phyloP scores from a whole-genome alignment of 2,797 vertebrate species.

The Epinephelus malabaricus region DNA sequence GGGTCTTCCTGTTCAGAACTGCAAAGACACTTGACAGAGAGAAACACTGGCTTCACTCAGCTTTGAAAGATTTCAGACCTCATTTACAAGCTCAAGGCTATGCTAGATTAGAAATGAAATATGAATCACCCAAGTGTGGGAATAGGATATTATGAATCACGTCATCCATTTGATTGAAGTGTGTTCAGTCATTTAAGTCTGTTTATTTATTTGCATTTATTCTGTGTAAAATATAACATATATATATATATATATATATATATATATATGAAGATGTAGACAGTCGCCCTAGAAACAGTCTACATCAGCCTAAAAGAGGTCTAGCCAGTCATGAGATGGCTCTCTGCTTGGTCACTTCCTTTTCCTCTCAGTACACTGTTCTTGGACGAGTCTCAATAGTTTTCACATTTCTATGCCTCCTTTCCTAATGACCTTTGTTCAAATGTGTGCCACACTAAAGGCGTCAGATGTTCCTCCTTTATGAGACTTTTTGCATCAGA shows the following conservation, averaged over 20 bases:
- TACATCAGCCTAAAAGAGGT: conserved; percentile 28
- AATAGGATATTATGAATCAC: background rate
- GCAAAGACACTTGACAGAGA: conserved; percentile 49
- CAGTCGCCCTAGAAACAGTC: conserved; percentile 15
- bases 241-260: too few species aligned
- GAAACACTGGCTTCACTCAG: conserved; percentile 2
- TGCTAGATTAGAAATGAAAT: conserved; percentile 6
- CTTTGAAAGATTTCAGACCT: background rate
- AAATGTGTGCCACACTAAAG: background rate
- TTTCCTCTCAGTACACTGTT: conserved; percentile 44
- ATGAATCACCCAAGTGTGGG: conserved; percentile 2
- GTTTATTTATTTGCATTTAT: background rate
- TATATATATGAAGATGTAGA: background rate
- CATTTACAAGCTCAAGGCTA: background rate
- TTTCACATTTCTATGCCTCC: conserved; percentile 8
- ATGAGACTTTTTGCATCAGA: background rate
- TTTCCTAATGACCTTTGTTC: conserved; percentile 29
- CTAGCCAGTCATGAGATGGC: conserved; percentile 48
- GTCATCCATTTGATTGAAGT: background rate
- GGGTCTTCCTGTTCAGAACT: conserved; percentile 77
- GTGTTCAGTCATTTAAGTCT: background rate
- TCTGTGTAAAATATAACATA: background rate
- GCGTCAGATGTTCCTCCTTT: background rate
- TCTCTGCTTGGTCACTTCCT: conserved; percentile 60
- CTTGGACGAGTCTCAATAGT: conserved; percentile 52